Evolutionary conservation across 2,888 invertebrate genomes (phyloP), one percentile per base, ranked within the genome.

Genomic region (Cerceris ruficornis): DNA sequence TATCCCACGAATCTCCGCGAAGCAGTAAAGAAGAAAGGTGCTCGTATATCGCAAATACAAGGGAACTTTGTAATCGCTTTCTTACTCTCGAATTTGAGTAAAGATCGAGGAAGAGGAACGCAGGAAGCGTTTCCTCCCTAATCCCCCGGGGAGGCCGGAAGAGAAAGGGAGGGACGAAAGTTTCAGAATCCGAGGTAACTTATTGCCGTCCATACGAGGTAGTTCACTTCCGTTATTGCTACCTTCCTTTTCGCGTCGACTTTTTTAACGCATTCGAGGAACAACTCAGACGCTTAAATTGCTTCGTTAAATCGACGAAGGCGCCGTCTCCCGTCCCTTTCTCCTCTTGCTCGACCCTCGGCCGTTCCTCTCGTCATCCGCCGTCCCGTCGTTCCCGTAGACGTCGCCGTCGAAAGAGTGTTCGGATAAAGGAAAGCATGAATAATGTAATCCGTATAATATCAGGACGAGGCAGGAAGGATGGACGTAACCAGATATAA

Each of bases 231-330:
- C 57, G 54, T 71, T 70, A 72, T 75, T 68, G 69, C 58, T 62
- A 58, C 17, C 39, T 55, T 59, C 39, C 58, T 68, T 17, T 49
- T 14, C 17, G 54, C 65, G 49, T 65, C 11, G 61, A 55, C 55
- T 55, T 69, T 74, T 75, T 76, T 80, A 77, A 77, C 75, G 60
- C 77, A 66, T 62, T 42, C 57, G 61, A 78, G 75, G 70, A 60
- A 78, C 76, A 77, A 82, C 78, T 82, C 85, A 86, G 87, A 87
- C 86, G 79, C 69, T 86, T 83, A 84, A 87, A 87, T 87, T 84
- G 87, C 87, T 84, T 87, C 87, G 86, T 87, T 85, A 87, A 84
- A 87, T 83, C 82, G 83, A 80, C 77, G 75, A 67, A 76, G 77
- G 79, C 82, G 85, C 78, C 83, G 81, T 77, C 73, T 73, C 55